Evolutionary conservation across 2,888 invertebrate genomes (phyloP).

Genomic region (Calameuta idolon): DNA sequence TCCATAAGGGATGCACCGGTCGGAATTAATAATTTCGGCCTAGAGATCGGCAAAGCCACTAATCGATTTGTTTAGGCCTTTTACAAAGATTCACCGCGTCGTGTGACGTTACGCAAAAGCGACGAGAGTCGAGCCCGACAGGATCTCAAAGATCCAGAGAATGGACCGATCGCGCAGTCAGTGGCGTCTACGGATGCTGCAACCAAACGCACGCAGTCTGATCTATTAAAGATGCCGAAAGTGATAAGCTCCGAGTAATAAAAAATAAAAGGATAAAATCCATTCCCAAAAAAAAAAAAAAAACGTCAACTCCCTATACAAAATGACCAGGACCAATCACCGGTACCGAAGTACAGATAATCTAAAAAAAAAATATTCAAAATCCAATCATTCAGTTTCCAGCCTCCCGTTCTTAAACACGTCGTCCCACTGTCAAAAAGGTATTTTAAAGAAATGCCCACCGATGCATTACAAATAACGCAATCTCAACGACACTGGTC

Average conservation of each 20-base stretch:
- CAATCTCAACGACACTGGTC: not conserved
- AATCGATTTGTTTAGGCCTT: not conserved
- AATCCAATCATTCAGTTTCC: not conserved
- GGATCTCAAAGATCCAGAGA: slow-evolving; percentile 2
- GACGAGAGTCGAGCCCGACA: slow-evolving; percentile 1
- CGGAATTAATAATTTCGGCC: not conserved
- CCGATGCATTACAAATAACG: not conserved
- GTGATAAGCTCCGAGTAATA: not conserved
- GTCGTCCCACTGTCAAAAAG: not conserved
- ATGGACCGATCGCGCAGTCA: not conserved
- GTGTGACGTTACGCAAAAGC: not conserved
- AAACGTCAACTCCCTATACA: not conserved
- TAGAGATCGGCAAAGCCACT: not conserved
- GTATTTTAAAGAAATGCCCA: not conserved
- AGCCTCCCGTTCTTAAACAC: not conserved
- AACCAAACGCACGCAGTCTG: not conserved
- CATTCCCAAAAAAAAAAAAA: not conserved
- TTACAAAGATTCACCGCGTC: not conserved
- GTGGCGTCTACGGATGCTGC: slow-evolving; percentile 2
- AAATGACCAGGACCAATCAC: not conserved
- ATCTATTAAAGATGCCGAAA: slow-evolving; percentile 5
- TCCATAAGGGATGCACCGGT: not conserved
- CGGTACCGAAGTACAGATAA: not conserved
- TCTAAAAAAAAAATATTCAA: not conserved
- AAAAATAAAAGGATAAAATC: not conserved